These are phyloP conservation scores for Streptopelia turtur DNA, from an alignment of 2,797 vertebrate species.

Conservation along the genomic window DNA sequence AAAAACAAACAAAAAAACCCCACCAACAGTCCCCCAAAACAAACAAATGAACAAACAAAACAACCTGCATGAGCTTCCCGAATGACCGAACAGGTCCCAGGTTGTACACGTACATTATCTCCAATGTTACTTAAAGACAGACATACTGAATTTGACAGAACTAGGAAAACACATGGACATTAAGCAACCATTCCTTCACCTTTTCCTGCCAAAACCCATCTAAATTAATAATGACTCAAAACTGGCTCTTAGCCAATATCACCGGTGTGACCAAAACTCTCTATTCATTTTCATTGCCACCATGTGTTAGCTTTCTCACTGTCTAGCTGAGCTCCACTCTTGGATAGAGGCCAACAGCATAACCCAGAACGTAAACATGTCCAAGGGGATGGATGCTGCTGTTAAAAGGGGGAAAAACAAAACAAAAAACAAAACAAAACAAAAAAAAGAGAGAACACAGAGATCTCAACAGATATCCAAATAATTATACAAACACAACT, in stretches of 20 bases:
- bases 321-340: background rate
- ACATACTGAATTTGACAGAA: background rate
- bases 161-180: background rate
- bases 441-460: no score
- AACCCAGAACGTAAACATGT: background rate
- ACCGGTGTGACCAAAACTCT: background rate
- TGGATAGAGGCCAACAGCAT: background rate
- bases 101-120: background rate
- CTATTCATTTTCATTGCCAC: background rate
- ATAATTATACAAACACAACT: background rate
- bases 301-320: background rate
- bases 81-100: background rate
- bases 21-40: no score
- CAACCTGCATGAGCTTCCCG: background rate
- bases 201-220: background rate
- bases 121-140: background rate
- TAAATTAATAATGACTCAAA: background rate
- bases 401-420: background rate
- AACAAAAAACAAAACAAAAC: no score
- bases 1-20: background rate
- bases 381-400: background rate
- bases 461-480: background rate
- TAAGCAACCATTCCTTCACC: background rate
- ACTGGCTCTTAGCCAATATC: background rate
- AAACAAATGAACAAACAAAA: background rate